These are phyloP conservation scores for Dryocosmus kuriphilus DNA, from an alignment of 2,888 invertebrate genomes.

Conservation along the genomic window DNA sequence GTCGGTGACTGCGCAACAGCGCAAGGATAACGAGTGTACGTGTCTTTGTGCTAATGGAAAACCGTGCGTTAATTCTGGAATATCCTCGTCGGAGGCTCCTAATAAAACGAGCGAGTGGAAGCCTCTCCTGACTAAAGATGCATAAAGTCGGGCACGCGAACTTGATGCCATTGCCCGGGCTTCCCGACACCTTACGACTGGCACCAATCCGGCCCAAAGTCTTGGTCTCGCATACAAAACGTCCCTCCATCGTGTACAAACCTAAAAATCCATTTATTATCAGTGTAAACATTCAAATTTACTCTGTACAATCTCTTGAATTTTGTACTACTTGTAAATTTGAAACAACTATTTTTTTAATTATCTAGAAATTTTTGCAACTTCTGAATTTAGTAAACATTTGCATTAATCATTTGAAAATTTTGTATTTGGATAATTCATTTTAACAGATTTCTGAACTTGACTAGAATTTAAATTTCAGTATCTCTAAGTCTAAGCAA, in stretches of 20 bases:
- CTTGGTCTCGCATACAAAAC: constrained; percentile 91
- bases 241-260: constrained; percentile 93
- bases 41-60: constrained; percentile 91
- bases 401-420: too few relatives aligned
- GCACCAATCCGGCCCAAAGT: constrained; percentile 92
- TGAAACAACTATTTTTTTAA: too few relatives aligned
- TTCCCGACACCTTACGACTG: constrained; percentile 92
- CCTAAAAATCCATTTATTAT: constrained; percentile 72
- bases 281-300: not conserved
- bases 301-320: too few relatives aligned
- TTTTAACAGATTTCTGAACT: too few relatives aligned
- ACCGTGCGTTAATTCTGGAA: constrained; percentile 90
- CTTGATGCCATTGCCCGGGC: constrained; percentile 82
- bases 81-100: constrained; percentile 93
- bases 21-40: constrained; percentile 90
- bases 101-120: constrained; percentile 91
- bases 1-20: constrained; percentile 94
- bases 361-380: too few relatives aligned
- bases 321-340: too few relatives aligned
- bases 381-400: too few relatives aligned
- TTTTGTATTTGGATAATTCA: too few relatives aligned
- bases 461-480: too few relatives aligned
- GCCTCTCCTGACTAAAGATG: constrained; percentile 89
- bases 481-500: too few relatives aligned
- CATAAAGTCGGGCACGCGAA: constrained; percentile 84